Evolutionary conservation across 2,797 vertebrate genomes (phyloP), one percentile per base, ranked within the genome.

Genomic region (Emydoidea blandingii): DNA sequence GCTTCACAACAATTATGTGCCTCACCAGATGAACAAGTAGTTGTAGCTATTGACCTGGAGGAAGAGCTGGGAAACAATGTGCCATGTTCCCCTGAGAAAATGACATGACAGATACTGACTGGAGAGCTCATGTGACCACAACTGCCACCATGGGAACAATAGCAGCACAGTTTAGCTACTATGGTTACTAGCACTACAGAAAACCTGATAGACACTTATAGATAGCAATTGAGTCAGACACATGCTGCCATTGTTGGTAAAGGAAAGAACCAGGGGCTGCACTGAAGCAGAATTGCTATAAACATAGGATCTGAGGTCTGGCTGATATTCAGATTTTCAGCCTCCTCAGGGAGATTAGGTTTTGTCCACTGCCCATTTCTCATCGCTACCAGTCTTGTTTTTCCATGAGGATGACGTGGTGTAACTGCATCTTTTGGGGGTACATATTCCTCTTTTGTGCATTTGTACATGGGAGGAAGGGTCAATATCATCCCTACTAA

Each of bases 71-170:
- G 19, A 62, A 59, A 29, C 19, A 95, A 41, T 81, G 47, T 79
- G 81, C 27, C 85, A 85, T 52, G 23, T 50, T 82, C 31, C 44
- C 34, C 59, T 59, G 78, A 74, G 76, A 31, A 86, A 80, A 84
- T 47, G 92, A 90, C 86, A 79, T 0, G 62, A 79, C 49, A 91
- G 89, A 90, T 53, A 34, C 56, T 18, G 94, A 87, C 16, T n/a
- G 65, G 65, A 89, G 90, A 94, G 86, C 44, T 68, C n/a, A 91
- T 79, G 85, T 59, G 49, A 87, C 68, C 81, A 74, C 90, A 95
- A 94, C 91, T 93, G 92, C 92, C 56, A 53, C 50, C 25, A 34
- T 0, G 25, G 21, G 47, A 95, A 95, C 80, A 95, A 62, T 50
- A 93, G 87, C 37, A 78, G 68, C 84, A 95, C 34, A 95, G 74